Evolutionary conservation across 2,797 vertebrate genomes (phyloP).

Genomic region (Ceyx erithaca): DNA sequence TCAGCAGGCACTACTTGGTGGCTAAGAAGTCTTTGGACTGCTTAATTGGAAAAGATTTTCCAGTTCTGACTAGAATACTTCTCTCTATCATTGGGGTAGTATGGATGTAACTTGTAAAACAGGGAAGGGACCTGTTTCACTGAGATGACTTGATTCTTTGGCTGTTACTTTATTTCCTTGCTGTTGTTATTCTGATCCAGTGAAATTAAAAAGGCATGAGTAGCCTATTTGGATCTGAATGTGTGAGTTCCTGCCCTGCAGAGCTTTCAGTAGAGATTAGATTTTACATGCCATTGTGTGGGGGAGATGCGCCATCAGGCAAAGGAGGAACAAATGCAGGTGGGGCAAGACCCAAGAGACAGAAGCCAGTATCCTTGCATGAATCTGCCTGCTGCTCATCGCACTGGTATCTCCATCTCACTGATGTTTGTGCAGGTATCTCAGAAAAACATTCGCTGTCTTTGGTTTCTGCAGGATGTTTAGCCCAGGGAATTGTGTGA

Average conservation of each 20-base stretch:
- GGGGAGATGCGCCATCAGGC: constrained; percentile 59
- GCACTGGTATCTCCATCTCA: constrained; percentile 4
- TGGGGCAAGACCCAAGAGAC: background rate
- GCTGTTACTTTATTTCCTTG: constrained; percentile 48
- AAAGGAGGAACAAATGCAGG: constrained; percentile 59
- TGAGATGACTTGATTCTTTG: background rate
- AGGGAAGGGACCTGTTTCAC: constrained; percentile 12
- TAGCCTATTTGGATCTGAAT: constrained; percentile 56
- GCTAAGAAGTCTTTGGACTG: background rate
- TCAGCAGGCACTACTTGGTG: background rate
- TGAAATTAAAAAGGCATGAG: constrained; percentile 73
- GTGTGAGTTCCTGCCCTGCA: constrained; percentile 63
- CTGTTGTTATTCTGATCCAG: constrained; percentile 32
- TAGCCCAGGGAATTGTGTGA: background rate
- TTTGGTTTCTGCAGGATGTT: background rate
- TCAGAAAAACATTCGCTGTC: background rate
- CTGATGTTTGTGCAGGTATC: background rate
- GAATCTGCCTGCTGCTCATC: constrained; percentile 32
- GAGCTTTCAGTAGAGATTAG: constrained; percentile 68
- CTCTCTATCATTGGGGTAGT: background rate
- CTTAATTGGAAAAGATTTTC: background rate
- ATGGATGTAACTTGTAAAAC: background rate
- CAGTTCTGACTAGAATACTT: background rate
- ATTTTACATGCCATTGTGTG: constrained; percentile 61
- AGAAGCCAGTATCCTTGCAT: background rate